phyloP scores from a whole-genome alignment of 1,140 invertebrate genomes.

The Heliconius eleuchia region DNA sequence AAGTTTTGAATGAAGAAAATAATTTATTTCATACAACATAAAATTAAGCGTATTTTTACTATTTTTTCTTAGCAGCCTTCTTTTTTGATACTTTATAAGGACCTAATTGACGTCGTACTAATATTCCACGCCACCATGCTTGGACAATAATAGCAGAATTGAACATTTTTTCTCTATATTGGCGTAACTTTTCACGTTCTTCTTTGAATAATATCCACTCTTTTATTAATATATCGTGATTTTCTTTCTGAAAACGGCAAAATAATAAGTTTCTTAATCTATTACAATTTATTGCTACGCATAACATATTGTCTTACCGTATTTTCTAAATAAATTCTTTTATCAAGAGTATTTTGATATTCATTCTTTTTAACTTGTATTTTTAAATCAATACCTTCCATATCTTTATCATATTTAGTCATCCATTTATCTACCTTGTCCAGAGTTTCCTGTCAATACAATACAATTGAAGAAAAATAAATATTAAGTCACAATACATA shows the following conservation, averaged over 20 bases:
- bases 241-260: slow-evolving; percentile 47
- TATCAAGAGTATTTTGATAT: slow-evolving; percentile 61
- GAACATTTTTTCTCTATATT: slow-evolving; percentile 63
- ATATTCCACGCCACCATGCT: slow-evolving; percentile 87
- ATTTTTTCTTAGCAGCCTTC: slow-evolving; percentile 57
- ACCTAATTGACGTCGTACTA: slow-evolving; percentile 85
- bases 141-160: slow-evolving; percentile 81
- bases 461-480: slow-evolving; percentile 2
- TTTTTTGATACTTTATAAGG: slow-evolving; percentile 81
- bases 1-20: too few relatives aligned
- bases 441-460: slow-evolving; percentile 59
- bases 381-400: slow-evolving; percentile 67
- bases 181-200: slow-evolving; percentile 60
- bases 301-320: slow-evolving; percentile 45
- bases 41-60: slow-evolving; percentile 14
- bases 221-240: slow-evolving; percentile 60
- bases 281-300: background rate
- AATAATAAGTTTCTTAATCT: background rate
- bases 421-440: slow-evolving; percentile 68
- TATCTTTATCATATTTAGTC: slow-evolving; percentile 72
- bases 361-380: slow-evolving; percentile 70
- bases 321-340: slow-evolving; percentile 57
- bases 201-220: slow-evolving; percentile 69
- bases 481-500: background rate
- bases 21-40: background rate